phyloP scores from a whole-genome alignment of 2,797 vertebrate species.

The Synaphobranchus kaupii region DNA sequence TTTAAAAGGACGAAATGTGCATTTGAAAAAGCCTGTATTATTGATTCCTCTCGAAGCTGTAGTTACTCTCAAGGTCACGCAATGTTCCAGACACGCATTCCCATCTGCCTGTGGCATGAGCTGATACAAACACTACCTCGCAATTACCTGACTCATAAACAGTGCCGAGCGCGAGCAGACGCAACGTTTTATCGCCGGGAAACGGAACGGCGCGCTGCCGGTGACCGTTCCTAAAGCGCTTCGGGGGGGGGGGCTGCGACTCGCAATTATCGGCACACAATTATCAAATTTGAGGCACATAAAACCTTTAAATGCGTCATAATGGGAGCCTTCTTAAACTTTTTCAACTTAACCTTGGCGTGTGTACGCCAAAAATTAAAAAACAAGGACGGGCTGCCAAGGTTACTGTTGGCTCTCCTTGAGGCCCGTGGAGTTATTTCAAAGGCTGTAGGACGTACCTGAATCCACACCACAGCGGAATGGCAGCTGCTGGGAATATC shows the following conservation, averaged over 20 bases:
- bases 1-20: not conserved
- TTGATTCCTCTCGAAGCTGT: not conserved
- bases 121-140: slow-evolving; percentile 21
- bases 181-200: slow-evolving; percentile 1
- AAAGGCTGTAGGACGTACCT: slow-evolving; percentile 58
- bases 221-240: slow-evolving; percentile 32
- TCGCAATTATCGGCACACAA: slow-evolving; percentile 47
- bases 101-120: not conserved
- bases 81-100: not conserved
- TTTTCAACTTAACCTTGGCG: slow-evolving; percentile 59
- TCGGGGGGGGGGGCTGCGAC: slow-evolving; percentile 30
- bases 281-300: slow-evolving; percentile 56
- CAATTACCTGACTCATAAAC: not conserved
- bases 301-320: slow-evolving; percentile 52
- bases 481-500: slow-evolving; percentile 66
- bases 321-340: slow-evolving; percentile 56
- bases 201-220: slow-evolving; percentile 22
- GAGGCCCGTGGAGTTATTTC: slow-evolving; percentile 62
- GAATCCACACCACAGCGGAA: slow-evolving; percentile 56
- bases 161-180: slow-evolving; percentile 28
- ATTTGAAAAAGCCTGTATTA: not conserved
- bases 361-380: slow-evolving; percentile 60
- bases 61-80: not conserved
- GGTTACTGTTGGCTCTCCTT: slow-evolving; percentile 65
- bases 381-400: slow-evolving; percentile 56